Evolutionary conservation across 1,140 invertebrate species (phyloP), one percentile per base, ranked within the genome.

Genomic region (Geopemphigus sp.): DNA sequence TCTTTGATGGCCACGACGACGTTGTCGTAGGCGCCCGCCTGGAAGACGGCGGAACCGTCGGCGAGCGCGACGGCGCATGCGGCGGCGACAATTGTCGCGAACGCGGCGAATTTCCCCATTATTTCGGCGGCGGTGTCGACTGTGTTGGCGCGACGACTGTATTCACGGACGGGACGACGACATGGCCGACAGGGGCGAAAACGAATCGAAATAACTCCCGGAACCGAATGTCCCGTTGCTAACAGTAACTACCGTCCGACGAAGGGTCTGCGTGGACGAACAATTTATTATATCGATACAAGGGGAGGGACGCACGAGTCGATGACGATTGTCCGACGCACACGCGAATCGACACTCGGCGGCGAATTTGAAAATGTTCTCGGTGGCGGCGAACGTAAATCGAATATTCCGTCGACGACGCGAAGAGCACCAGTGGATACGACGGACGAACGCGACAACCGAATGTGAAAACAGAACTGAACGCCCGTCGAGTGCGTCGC

Each of bases 1-100:
- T 78, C 74, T 22, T 78, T 78, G 56, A 78, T 78, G 32, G 74
- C 19, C 3, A 78, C 39, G 39, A 78, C 74, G 3, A 78, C 74
- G 74, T 63, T 50, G 39, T 78, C 74, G 74, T 78, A 78, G 26
- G 22, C 74, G 17, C 74, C 74, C 17, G 74, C 61, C 39, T 59
- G 56, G 57, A 61, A 78, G 56, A 78, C 74, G 22, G 74, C 57
- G 19, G 74, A 47, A 45, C 56, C 29, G 8, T 19, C 74, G 26
- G 50, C 68, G 17, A 32, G 19, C 54, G n/a, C 29, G 73, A 15
- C 32, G 19, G 32, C n/a, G 32, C 53, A 76, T 1, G 14, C n/a
- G 15, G 39, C 32, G n/a, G 56, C 39, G n/a, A n/a, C n/a, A n/a
- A 61, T 19, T 32, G 39, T 22, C 57, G 56, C 73, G 0, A 54